Base-by-base conservation (phyloP, 2,888 invertebrate species). In the Acanthosepion pharaonis region DNA sequence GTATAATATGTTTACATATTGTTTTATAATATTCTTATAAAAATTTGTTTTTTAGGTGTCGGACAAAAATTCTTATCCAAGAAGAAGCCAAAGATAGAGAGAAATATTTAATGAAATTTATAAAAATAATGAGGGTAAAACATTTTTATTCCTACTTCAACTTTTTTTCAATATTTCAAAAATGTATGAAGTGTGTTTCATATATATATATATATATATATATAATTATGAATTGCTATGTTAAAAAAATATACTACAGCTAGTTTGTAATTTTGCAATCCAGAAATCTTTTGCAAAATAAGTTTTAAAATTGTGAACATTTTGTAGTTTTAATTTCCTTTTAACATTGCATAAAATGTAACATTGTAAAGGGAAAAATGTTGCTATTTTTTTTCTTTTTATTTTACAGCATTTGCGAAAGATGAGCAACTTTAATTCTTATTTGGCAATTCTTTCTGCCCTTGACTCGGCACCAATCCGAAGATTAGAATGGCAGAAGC, bases 341-440 rank as follows among this genome's bases (percentile, higher is more conserved):
- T n/a, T 33, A 78, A 78, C 9, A n/a, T 78, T 3, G 3, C 28
- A 78, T 28, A n/a, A 11, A 78, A n/a, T 78, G 25, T n/a, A n/a
- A n/a, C 9, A 15, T n/a, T n/a, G n/a, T n/a, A 5, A 11, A 78
- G 33, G 15, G 18, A n/a, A 78, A 78, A 78, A 9, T 78, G 15
- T 1, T 78, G 4, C 23, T n/a, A n/a, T 15, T 78, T 78, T 33
- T 78, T 78, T 78, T 78, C 15, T 51, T 64, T 53, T 33, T 28
- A 59, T 42, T 94, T 25, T 28, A 20, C 96, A 98, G 98, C 99
- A 99, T 97, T 98, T 99, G 95, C 98, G 99, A 95, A 99, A 99
- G 97, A 98, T 99, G 97, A 99, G 99, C 98, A 99, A 99, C 97
- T 99, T 99, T 98, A 99, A 99, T 98, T 99, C 99, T 93, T 99